Evolutionary conservation across 2,888 invertebrate genomes (phyloP), one percentile per base, ranked within the genome.

Genomic region (Amblyteles armatorius): DNA sequence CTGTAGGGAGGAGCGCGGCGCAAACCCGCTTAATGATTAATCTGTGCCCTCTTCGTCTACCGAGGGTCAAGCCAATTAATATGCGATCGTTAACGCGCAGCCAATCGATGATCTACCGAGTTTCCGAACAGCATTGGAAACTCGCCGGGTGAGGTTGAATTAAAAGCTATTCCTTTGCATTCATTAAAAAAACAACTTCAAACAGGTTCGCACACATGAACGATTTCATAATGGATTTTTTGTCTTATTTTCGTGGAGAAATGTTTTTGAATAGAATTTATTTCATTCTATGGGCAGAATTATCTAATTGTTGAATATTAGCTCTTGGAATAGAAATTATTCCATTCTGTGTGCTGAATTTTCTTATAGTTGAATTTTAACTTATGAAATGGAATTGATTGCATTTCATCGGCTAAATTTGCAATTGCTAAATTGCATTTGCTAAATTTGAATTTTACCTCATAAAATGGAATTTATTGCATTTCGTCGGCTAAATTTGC

Each of bases 71-170:
- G 67, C 67, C 67, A 67, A 67, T 67, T 67, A 67, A 67, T 67
- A 67, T 67, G 67, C 67, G 67, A 67, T 67, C 67, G 67, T 67
- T 67, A 67, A 67, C 67, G 36, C 67, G 67, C 67, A 67, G 40
- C 67, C 26, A 67, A 67, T 67, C 67, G 67, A 67, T n/a, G 67
- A 67, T 67, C 67, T 67, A 67, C 36, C 67, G 67, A 19, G 67
- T 67, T 67, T 40, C 67, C 29, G 16, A 63, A 29, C 60, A 63
- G 26, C 60, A 63, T 16, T n/a, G 60, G 29, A 63, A 63, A 26
- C 57, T 11, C 57, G 26, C 57, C 22, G 26, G 57, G 26, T 57
- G 57, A 26, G 26, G 57, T 26, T 22, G 26, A 22, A 63, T 63
- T 63, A 29, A 63, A 29, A 63, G 60, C 60, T 16, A 33, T 33